Base-by-base conservation (phyloP, 1,140 invertebrate species). In the Bombus turneri region DNA sequence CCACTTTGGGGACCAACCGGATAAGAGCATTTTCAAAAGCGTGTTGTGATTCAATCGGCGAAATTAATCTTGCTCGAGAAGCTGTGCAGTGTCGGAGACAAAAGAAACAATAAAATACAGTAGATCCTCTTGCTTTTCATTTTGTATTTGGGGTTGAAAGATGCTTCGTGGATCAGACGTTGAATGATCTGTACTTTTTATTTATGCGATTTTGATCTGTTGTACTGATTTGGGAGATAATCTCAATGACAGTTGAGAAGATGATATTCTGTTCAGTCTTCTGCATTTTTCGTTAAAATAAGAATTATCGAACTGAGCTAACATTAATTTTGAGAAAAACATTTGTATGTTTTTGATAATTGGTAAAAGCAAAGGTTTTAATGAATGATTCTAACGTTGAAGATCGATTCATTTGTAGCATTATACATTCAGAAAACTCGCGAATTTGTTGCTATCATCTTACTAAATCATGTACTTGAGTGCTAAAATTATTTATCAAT, bases 31-130 rank as follows among this genome's bases (percentile, higher is more conserved):
- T 84, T 79, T 79, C 76, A 43, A 79, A 79, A 71, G 66, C 47
- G 41, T 59, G 53, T 66, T 62, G n/a, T 53, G 75, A 47, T 79
- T 72, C 82, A 83, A 83, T 59, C 62, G 62, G n/a, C 81, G 81
- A 77, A 83, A 83, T 83, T 83, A 83, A 83, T 83, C 81, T 73
- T 76, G 18, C 34, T 25, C 18, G 25, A 68, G 73, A 83, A n/a
- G 73, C 28, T 1, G 18, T n/a, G 57, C 25, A 12, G 10, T 47
- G 15, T 47, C 22, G 62, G 73, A 53, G 31, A 83, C 59, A 83
- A 83, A 83, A 68, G 39, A 34, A 81, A 53, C 43, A 71, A 69
- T 31, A 31, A 66, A 28, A 12, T 15, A n/a, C 62, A 64, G 18
- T 37, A 13, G 59, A 13, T 37, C 74, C n/a, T 47, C 6, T 47